phyloP scores from a whole-genome alignment of 2,113 vertebrate genomes.

The Alligator sinensis region DNA sequence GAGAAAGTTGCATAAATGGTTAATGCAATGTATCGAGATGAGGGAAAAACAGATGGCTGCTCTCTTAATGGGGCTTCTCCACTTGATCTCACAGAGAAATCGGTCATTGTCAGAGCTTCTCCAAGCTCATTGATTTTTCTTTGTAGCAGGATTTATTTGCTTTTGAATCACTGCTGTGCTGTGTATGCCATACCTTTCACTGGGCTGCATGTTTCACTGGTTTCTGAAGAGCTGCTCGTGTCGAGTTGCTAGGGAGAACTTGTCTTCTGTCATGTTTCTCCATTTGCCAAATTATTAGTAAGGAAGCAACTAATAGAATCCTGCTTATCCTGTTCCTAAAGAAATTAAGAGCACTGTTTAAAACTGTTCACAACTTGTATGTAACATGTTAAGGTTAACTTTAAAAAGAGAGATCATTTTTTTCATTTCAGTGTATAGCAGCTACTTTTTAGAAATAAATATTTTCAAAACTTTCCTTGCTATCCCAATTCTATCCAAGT shows the following conservation, averaged over 20 bases:
- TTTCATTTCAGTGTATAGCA: neutral
- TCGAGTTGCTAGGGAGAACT: slow-evolving; percentile 54
- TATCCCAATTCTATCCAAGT: too few species aligned
- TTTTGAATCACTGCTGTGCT: slow-evolving; percentile 68
- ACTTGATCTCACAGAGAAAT: slow-evolving; percentile 61
- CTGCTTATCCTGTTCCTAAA: neutral
- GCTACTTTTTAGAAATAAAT: neutral
- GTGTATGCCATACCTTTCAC: slow-evolving; percentile 66
- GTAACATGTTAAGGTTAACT: neutral
- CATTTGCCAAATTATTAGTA: neutral
- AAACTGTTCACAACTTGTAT: neutral
- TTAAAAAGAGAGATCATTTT: neutral
- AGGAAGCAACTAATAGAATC: neutral
- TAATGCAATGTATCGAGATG: neutral
- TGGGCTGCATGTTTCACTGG: slow-evolving; percentile 52
- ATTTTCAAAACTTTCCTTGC: too few species aligned
- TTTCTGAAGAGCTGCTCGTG: slow-evolving; percentile 40
- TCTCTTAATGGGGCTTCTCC: slow-evolving; percentile 66
- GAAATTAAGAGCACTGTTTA: neutral
- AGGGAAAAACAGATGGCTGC: slow-evolving; percentile 70
- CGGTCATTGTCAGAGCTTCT: slow-evolving; percentile 60
- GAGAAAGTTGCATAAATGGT: slow-evolving; percentile 14
- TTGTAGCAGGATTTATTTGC: slow-evolving; percentile 71
- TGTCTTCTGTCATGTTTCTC: neutral
- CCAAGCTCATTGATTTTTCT: slow-evolving; percentile 76